Base-by-base conservation (phyloP, 2,888 invertebrate genomes). In the Hemicrepidius hirtus region DNA sequence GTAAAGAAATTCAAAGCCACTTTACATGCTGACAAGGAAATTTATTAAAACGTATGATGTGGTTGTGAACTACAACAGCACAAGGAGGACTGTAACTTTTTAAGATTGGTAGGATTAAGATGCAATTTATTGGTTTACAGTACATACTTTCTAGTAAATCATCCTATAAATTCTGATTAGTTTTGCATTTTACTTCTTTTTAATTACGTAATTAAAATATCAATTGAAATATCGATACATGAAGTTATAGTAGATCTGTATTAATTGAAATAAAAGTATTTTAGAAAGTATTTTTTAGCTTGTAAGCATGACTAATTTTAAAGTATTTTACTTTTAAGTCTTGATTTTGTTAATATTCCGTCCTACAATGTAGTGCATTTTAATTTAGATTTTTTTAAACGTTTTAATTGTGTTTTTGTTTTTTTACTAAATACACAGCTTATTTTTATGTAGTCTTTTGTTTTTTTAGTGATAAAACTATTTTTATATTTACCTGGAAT, bases 401-500 rank as follows among this genome's bases (percentile, higher is more conserved):
- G n/a, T 44, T 66, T 41, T 18, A 50, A 44, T 12, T 28, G 24
- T 28, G 49, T 46, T 46, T 46, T 16, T 46, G 4, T 32, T 12
- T 53, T 53, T n/a, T 18, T 18, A 46, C 10, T 46, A 57, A 57
- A 37, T 57, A 57, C 6, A 37, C 7, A 1, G 57, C 57, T 57
- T 57, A 57, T 10, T 57, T 57, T 37, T n/a, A n/a, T n/a, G n/a
- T 37, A 6, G 10, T 40, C 4, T 12, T 18, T 57, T 57, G 13
- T 28, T n/a, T 20, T 13, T 53, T n/a, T 7, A 53, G 74, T 32
- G 32, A 32, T 32, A 9, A 32, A 9, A 32, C 32, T 32, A 32
- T 32, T 32, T 5, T 32, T 5, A 5, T 60, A 84, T 90, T 88
- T 84, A 94, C 94, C 93, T 83, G 96, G 94, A 81, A 93, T 90